phyloP scores from a whole-genome alignment of 1,140 invertebrate genomes.

The Meloidogyne chitwoodi region DNA sequence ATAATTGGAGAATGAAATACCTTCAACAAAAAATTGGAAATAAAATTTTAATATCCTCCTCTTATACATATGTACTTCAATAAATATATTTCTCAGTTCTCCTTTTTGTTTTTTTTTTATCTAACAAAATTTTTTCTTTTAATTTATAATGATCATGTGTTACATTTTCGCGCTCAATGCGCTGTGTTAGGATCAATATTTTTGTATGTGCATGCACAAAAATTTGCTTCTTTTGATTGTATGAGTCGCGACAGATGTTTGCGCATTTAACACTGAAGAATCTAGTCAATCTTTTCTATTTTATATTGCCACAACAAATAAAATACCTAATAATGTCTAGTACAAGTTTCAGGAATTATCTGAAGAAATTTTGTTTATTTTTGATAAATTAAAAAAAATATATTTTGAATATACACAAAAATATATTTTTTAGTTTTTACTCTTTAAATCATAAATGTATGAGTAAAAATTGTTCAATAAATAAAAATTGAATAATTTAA shows the following conservation, averaged over 20 bases:
- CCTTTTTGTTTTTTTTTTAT: not conserved
- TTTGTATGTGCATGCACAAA: not conserved
- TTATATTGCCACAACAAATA: not conserved
- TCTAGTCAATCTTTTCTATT: not conserved
- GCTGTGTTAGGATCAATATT: not conserved
- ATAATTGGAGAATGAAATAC: not conserved
- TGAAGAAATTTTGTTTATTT: too few species aligned
- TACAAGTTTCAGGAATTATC: not conserved
- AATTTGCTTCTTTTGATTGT: not conserved
- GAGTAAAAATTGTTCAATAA: too few species aligned
- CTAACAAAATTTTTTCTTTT: not conserved
- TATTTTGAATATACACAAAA: too few species aligned
- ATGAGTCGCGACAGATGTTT: not conserved
- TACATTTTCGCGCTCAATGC: not conserved
- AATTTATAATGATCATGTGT: not conserved
- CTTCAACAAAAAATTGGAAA: not conserved
- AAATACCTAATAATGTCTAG: not conserved
- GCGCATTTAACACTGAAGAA: not conserved
- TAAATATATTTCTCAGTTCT: not conserved
- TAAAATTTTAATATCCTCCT: too few species aligned
- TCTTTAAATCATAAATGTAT: too few species aligned
- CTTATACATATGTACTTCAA: too few species aligned
- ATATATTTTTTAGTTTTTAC: too few species aligned
- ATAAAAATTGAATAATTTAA: too few species aligned
- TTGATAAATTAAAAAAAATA: too few species aligned